Base-by-base conservation (phyloP, 2,797 vertebrate genomes). In the Smutsia gigantea region DNA sequence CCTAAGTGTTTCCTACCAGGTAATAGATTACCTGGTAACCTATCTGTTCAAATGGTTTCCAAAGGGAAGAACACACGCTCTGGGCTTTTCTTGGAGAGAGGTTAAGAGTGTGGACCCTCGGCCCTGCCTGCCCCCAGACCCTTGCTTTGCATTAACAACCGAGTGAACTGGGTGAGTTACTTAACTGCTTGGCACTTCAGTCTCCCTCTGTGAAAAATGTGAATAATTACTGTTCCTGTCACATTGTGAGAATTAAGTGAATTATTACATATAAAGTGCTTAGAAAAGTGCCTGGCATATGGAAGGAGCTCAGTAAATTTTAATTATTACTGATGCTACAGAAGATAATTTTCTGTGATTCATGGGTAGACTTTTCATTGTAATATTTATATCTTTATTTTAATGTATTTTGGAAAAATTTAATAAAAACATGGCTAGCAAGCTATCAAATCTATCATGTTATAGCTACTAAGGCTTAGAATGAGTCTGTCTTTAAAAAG, bases 401-500 rank as follows among this genome's bases (percentile, higher is more conserved):
- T 81, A 72, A 89, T 53, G 42, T 42, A 64, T 86, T 94, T 81
- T 57, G 31, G 19, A 75, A 81, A 94, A 42, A 27, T 25, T 39
- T 63, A 83, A 79, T 63, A 14, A 4, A 84, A 87, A 92, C 77
- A 61, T 49, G 82, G 19, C 42, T 77, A 55, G 42, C 69, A 83
- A 74, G 27, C 27, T 92, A 83, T 64, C 68, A 49, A 37, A 74
- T 39, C n/a, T 49, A 84, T 78, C 69, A 94, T n/a, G 84, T 78
- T 78, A 53, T 42, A 49, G 34, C 27, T 53, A 34, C n/a, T 59
- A 77, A 87, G 39, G 59, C 39, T 96, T 37, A 55, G 10, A 89
- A 77, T 49, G 63, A 53, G 10, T 63, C 51, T 57, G 74, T 83
- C 81, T 96, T 90, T 90, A 72, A 61, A 95, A 79, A 59, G 66